Conservation (phyloP, 2,113 vertebrate species). For the Anguilla japonica region DNA sequence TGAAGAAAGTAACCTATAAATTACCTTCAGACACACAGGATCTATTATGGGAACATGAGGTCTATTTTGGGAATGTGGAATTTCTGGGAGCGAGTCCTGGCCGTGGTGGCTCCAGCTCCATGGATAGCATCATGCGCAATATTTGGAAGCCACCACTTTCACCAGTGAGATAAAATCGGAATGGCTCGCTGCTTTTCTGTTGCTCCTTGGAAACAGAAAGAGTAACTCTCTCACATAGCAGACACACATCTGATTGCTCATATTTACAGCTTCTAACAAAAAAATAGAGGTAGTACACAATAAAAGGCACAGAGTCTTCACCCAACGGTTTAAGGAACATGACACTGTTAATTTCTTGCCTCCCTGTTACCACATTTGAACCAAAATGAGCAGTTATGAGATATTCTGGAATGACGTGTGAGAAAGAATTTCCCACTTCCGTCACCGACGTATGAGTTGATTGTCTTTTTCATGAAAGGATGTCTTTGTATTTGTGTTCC, state of each 20-base stretch:
- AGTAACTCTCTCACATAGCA: conserved; percentile 19
- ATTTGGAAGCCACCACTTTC: conserved; percentile 32
- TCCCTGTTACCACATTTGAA: too few species aligned
- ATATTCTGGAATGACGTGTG: too few species aligned
- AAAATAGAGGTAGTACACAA: too few species aligned
- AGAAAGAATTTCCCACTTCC: too few species aligned
- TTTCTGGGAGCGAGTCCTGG: background rate
- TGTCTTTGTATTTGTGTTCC: too few species aligned
- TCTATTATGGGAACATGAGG: background rate
- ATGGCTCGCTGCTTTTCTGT: conserved; percentile 48
- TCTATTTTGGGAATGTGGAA: background rate
- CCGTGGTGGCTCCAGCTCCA: conserved; percentile 34
- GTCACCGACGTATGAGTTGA: too few species aligned
- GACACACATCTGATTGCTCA: background rate
- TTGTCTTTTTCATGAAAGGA: too few species aligned
- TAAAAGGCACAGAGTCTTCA: too few species aligned
- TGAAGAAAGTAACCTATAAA: background rate
- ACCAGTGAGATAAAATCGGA: conserved; percentile 33
- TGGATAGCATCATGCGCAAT: conserved; percentile 31
- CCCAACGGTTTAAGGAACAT: too few species aligned
- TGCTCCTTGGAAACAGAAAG: conserved; percentile 38
- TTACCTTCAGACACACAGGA: background rate
- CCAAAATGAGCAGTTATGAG: too few species aligned
- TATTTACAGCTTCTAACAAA: too few species aligned
- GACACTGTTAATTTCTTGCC: too few species aligned